Percentiles rank a stretch among this genome's conserved stretches.
phyloP scores from a whole-genome alignment of 1,140 invertebrate genomes.

The Leguminivora glycinivorella region DNA sequence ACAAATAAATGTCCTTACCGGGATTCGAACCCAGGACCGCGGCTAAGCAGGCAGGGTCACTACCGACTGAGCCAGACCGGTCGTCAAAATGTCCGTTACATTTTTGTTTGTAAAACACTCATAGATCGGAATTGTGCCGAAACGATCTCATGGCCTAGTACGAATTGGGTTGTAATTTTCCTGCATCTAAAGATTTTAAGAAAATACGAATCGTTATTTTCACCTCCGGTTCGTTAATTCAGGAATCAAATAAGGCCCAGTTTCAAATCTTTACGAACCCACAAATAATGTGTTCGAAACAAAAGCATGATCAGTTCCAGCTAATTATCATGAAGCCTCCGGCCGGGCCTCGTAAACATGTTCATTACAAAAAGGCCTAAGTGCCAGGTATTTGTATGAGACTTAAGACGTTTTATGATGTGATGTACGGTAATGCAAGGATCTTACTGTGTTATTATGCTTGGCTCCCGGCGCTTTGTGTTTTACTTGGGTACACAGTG shows the following conservation, averaged over 20 bases:
- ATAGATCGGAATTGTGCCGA: too few relatives aligned
- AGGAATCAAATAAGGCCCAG: neutral
- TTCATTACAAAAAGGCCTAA: neutral
- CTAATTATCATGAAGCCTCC: slow-evolving; percentile 16
- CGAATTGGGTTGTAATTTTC: too few relatives aligned
- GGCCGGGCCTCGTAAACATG: neutral
- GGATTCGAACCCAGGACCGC: too few relatives aligned
- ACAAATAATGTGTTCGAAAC: neutral
- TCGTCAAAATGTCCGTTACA: too few relatives aligned
- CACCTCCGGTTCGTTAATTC: neutral
- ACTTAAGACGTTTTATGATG: neutral
- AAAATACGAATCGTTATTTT: neutral
- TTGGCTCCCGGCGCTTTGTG: neutral
- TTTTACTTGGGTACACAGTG: neutral
- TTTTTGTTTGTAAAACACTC: too few relatives aligned
- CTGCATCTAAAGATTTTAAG: too few relatives aligned
- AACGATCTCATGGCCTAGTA: too few relatives aligned
- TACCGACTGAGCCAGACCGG: too few relatives aligned
- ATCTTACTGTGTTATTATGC: slow-evolving; percentile 21
- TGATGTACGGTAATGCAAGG: neutral
- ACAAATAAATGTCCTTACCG: too few relatives aligned
- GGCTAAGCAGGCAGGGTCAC: too few relatives aligned
- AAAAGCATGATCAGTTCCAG: slow-evolving; percentile 15
- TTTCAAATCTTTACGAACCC: neutral
- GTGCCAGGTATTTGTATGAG: neutral